Percentiles rank a stretch among this genome's conserved stretches.
These are phyloP conservation scores for Gouania willdenowi DNA, from an alignment of 2,797 vertebrate genomes.

Conservation along the genomic window DNA sequence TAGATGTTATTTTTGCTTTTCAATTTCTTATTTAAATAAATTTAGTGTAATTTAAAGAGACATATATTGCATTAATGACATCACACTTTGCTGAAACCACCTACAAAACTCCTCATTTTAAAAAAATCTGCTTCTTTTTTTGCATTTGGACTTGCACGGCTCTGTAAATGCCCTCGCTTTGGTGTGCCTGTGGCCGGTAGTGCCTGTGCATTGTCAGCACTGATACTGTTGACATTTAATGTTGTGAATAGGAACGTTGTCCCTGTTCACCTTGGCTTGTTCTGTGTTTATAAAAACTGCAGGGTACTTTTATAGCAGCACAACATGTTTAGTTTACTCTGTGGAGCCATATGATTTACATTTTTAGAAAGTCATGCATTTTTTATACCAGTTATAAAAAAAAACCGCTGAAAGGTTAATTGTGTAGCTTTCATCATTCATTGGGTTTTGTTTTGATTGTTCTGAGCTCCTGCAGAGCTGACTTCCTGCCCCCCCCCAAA, in stretches of 20 bases:
- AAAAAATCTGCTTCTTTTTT: not conserved
- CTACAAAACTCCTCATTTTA: not conserved
- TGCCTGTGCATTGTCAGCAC: conserved; percentile 40
- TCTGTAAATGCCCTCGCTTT: conserved; percentile 44
- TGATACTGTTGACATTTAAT: conserved; percentile 55
- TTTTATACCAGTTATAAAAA: not conserved
- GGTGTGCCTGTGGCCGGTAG: conserved; percentile 46
- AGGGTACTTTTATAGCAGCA: conserved; percentile 12
- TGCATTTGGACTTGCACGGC: conserved; percentile 1
- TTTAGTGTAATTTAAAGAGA: no score
- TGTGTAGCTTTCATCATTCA: not conserved
- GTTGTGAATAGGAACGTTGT: conserved; percentile 45
- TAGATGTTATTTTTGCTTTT: no score
- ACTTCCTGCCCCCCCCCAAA: not conserved
- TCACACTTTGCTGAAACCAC: not conserved
- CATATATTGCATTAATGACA: not conserved
- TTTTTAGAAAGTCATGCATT: not conserved
- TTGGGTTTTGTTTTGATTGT: not conserved
- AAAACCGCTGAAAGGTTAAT: not conserved
- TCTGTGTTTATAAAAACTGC: conserved; percentile 4
- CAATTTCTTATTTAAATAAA: no score
- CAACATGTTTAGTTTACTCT: conserved; percentile 5
- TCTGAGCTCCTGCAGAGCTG: not conserved
- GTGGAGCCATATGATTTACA: not conserved
- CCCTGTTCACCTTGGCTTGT: conserved; percentile 21